These are phyloP conservation scores for Drosophila tristis DNA, from an alignment of 1,140 invertebrate species.

Conservation along the genomic window DNA sequence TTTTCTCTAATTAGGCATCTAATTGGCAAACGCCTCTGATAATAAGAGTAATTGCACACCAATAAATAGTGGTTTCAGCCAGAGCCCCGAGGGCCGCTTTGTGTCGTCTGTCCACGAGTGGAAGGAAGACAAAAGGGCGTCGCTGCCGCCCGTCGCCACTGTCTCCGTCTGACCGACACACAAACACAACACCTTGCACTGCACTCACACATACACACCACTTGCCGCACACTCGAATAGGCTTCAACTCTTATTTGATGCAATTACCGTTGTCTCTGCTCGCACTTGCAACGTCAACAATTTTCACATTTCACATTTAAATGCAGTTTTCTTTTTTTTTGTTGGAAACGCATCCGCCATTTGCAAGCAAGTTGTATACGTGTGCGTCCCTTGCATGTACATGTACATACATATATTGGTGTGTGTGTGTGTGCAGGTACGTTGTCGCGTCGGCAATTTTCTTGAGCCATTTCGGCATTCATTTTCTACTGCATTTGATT, in stretches of 20 bases:
- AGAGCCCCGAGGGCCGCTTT: not conserved
- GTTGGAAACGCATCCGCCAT: slow-evolving; percentile 72
- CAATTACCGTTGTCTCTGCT: slow-evolving; percentile 49
- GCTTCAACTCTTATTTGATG: slow-evolving; percentile 31
- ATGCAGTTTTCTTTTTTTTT: slow-evolving; percentile 70
- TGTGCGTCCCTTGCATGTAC: slow-evolving; percentile 19
- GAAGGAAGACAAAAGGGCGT: slow-evolving; percentile 73
- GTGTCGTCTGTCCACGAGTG: slow-evolving; percentile 10
- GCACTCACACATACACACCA: slow-evolving; percentile 41
- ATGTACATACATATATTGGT: too few species aligned
- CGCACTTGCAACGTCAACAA: slow-evolving; percentile 76
- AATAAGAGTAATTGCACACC: slow-evolving; percentile 45
- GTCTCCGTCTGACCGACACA: not conserved
- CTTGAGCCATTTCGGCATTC: slow-evolving; percentile 40
- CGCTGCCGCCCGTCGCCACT: slow-evolving; percentile 31
- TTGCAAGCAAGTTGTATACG: slow-evolving; percentile 69
- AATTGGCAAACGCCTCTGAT: slow-evolving; percentile 20
- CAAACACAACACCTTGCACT: slow-evolving; percentile 63
- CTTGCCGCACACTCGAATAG: slow-evolving; percentile 7
- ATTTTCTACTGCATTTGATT: slow-evolving; percentile 17
- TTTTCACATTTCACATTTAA: slow-evolving; percentile 68
- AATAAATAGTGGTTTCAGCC: slow-evolving; percentile 31
- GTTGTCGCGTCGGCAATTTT: slow-evolving; percentile 75
- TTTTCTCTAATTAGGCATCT: slow-evolving; percentile 56
- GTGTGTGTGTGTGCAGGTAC: slow-evolving; percentile 34